Evolutionary conservation across 1,140 invertebrate genomes (phyloP), one percentile per base, ranked within the genome.

Genomic region (Hormaphis cornu): DNA sequence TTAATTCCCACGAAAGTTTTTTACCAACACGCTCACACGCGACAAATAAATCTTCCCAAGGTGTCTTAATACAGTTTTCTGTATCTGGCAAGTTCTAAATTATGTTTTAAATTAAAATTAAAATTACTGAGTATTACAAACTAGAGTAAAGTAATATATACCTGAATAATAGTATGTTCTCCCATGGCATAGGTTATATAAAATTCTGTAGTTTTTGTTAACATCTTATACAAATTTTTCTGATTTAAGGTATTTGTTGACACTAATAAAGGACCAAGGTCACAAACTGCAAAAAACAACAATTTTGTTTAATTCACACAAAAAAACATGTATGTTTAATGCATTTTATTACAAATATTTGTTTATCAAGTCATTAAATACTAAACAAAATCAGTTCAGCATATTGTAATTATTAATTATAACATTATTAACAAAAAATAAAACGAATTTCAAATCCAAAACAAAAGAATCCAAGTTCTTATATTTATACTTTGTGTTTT

Each of bases 1-100:
- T 80, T n/a, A 83, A 75, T 71, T 91, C 89, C 91, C 91, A 93
- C n/a, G 84, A 84, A 40, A 92, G 78, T 76, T 91, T 87, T 72
- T 83, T 82, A 1, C 89, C 89, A 53, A 88, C 84, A 54, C 88
- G 77, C 77, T 88, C 85, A 4, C 92, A 78, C 20, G 91, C 83
- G 71, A 84, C 82, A 76, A 89, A 91, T 16, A 93, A 80, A 72
- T 85, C 86, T 54, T 86, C 83, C 90, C 90, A 93, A n/a, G 87
- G 85, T 74, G 89, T 84, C 66, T 81, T 79, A 30, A 88, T 86
- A 74, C 87, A 85, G 74, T 74, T 74, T 71, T 80, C 79, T 30
- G 74, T 73, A 35, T 78, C 79, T 20, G 74, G 71, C 4, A 79
- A 72, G 28, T 77, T 78, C 56, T 76, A 70, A 63, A 35, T 3